Base-by-base conservation (phyloP, 2,888 invertebrate genomes). In the Anoplius nigerrimus region DNA sequence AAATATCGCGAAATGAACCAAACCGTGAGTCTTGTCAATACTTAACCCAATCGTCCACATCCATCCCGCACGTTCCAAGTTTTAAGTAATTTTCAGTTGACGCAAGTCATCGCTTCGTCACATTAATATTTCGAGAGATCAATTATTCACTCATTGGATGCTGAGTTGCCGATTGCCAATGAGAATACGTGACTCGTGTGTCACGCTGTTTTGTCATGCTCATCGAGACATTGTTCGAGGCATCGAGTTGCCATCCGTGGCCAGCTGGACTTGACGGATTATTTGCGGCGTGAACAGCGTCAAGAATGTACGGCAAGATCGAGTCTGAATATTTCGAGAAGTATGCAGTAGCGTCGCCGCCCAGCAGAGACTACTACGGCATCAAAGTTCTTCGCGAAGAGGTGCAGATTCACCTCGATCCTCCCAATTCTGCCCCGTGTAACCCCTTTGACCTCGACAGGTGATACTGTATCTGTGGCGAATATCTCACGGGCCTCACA, bases 341-440 rank as follows among this genome's bases (percentile, higher is more conserved):
- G 68, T 87, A 85, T 82, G 76, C 82, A 27, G 80, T 86, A 42
- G 87, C 87, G 63, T 86, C 87, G 59, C 71, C 84, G 43, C 87
- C 86, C 5, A 87, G 84, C 72, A 82, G 88, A 76, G 88, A 88
- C 65, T 88, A 88, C 62, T 88, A 86, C 76, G 86, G 83, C 18
- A 72, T 88, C 6, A 84, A 75, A 75, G 76, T 87, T 65, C 59
- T 80, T 24, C 55, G 73, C 6, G 73, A 85, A 65, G 76, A 87
- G 82, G 88, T 86, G 63, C 53, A 48, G 18, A 34, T 34, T 11
- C 34, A 34, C 11, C 34, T 34, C 11, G 34, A 34, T 6, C 6
- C 11, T 1, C 11, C 11, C 34, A 34, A 34, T 34, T 13, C 34
- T 3, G 34, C 11, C 34, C 11, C 6, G 11, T 34, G 34, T 62